Evolutionary conservation across 1,140 invertebrate genomes (phyloP), one percentile per base, ranked within the genome.

Genomic region (Drosophila rhopaloa): DNA sequence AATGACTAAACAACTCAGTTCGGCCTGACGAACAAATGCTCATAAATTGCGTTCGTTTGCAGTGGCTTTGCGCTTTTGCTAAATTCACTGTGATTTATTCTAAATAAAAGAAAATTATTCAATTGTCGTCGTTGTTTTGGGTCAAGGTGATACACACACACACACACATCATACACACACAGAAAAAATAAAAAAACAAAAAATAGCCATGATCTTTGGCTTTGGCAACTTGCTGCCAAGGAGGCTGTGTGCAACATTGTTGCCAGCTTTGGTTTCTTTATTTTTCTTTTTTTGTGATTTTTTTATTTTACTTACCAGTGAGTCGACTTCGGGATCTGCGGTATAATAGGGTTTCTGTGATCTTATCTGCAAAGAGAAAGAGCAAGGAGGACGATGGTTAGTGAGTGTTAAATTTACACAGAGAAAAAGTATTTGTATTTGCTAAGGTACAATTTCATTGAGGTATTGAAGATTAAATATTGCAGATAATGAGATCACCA

Each of bases 291-390:
- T 48, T 54, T 57, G 43, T n/a, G 27, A 40, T 46, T 68, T 32
- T 29, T 40, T 48, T 27, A 27, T 56, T 54, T 29, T 94, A 97
- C 97, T 98, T 95, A 99, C 98, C 95, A 99, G 95, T 94, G 97
- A 98, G 94, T 99, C 98, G 93, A 99, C 97, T 96, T 99, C 98
- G 91, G 97, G 97, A 94, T 99, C 98, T 92, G 98, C 97, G 94
- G 97, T 97, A 94, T 99, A 99, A 95, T 98, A 98, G 92, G 97
- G 97, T 95, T 98, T 98, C 94, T 99, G 97, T 95, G 97, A 96
- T 94, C 97, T 96, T 95, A 98, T 98, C 97, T 98, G 96, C 91
- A 97, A 96, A 93, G 93, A 94, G 94, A 94, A 93, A 67, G 38
- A 62, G 41, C 37, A 38, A 59, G 16, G 35, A 46, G 44, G 59